Evolutionary conservation across 2,888 invertebrate genomes (phyloP).

Genomic region (Synanthedon andrenaeformis): DNA sequence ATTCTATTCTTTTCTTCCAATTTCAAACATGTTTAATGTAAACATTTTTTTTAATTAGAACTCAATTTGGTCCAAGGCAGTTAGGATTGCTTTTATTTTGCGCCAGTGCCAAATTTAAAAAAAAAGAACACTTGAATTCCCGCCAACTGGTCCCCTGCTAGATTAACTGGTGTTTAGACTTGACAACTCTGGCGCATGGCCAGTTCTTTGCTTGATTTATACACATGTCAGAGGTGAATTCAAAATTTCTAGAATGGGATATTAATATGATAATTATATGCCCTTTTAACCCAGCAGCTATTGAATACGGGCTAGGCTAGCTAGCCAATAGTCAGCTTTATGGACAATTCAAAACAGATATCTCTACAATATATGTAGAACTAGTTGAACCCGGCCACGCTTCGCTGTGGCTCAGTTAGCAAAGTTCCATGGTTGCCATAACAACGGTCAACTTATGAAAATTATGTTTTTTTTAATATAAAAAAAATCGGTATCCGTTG

Average conservation of each 20-base stretch:
- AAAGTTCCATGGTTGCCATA: too few species aligned
- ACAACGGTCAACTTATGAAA: too few species aligned
- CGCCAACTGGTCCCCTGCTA: conserved; percentile 44
- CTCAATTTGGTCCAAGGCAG: conserved; percentile 50
- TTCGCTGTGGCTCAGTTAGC: too few species aligned
- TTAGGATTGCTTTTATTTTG: conserved; percentile 51
- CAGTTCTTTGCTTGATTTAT: conserved; percentile 36
- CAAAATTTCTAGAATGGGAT: background rate
- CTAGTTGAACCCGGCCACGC: too few species aligned
- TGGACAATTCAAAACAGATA: too few species aligned
- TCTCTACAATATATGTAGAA: too few species aligned
- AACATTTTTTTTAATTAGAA: background rate
- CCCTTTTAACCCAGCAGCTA: too few species aligned
- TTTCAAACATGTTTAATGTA: background rate
- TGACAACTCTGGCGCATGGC: conserved; percentile 29
- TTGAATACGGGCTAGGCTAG: too few species aligned
- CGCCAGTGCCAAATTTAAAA: conserved; percentile 51
- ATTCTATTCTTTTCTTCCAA: too few species aligned
- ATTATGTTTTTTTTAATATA: too few species aligned
- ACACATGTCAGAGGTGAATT: conserved; percentile 9
- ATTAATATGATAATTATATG: background rate
- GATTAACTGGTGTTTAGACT: conserved; percentile 60
- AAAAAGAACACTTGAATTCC: conserved; percentile 36
- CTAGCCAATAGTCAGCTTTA: too few species aligned
- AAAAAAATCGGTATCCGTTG: too few species aligned